Conservation (phyloP, 2,113 vertebrate genomes). For the Ondatra zibethicus region DNA sequence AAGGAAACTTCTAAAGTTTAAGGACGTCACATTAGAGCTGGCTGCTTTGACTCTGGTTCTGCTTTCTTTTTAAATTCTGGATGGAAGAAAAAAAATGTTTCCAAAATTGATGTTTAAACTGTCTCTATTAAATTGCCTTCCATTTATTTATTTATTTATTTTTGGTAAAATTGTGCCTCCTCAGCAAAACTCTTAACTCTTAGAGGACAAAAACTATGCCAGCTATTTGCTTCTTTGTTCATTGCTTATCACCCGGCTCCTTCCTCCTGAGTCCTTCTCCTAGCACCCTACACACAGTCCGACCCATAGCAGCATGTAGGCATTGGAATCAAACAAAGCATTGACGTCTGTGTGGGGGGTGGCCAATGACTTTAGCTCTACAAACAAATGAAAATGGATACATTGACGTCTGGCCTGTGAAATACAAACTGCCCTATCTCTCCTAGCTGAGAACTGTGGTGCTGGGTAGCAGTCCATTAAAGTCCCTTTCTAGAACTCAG, state of each 20-base stretch:
- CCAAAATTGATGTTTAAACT: constrained; percentile 41
- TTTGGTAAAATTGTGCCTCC: constrained; percentile 9
- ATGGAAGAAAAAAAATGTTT: background rate
- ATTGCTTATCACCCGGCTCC: background rate
- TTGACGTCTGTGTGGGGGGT: background rate
- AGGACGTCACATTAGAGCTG: constrained; percentile 56
- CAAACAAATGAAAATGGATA: constrained; percentile 27
- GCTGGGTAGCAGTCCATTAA: background rate
- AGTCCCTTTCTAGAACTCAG: background rate
- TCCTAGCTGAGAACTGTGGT: constrained; percentile 38
- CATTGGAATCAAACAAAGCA: background rate
- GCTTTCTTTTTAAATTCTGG: background rate
- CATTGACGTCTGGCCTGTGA: background rate
- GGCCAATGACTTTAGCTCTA: background rate
- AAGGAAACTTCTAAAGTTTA: constrained; percentile 71
- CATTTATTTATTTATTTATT: constrained; percentile 23
- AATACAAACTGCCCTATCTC: constrained; percentile 51
- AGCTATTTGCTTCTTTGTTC: background rate
- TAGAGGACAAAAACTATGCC: background rate
- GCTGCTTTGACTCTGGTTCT: background rate
- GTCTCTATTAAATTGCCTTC: constrained; percentile 41
- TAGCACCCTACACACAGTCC: background rate
- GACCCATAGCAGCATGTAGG: background rate
- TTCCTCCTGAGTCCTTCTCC: background rate
- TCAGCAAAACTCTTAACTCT: constrained; percentile 19